Evolutionary conservation across 64 coral and sea anemone genomes (phyloP), one percentile per base, ranked within the genome.

Genomic region (Orbicella faveolata): DNA sequence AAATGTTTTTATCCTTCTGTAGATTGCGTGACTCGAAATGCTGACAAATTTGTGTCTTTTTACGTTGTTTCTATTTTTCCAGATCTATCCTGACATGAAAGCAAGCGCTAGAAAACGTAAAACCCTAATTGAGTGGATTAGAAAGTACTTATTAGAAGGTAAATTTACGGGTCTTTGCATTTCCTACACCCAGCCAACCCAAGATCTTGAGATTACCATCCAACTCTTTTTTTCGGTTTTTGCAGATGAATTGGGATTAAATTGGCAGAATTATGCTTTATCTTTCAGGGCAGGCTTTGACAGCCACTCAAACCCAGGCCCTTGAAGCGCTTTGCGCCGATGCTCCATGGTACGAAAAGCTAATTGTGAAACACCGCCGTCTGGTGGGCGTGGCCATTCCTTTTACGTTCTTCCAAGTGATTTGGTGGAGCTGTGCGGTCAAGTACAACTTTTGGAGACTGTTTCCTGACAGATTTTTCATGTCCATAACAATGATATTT

Each of bases 401-500:
- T 18, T 79, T 80, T 48, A 34, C 80, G 9, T 83, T 97, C 51
- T 93, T 88, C 44, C 92, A 97, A 72, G 63, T 97, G 2, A 83
- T 90, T 48, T 97, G 95, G 95, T 97, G 91, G 92, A 90, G 92
- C 66, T 88, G 77, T 33, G 88, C 88, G 8, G 91, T 97, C 20
- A 93, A 79, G 37, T 83, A 97, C 79, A 74, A 91, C 77, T 93
- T 90, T 52, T 94, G 89, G 89, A 54, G 83, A 35, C 75, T 88
- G 44, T 97, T 97, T 91, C 77, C 69, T 35, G 95, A 91, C 6
- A 93, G 89, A 76, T 97, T 91, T 61, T 97, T 81, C 51, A 82
- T 97, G 69, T 88, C 91, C 7, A 91, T 97, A n/a, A 97, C 95
- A 39, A 97, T 97, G 95, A 75, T 97, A 36, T 94, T 97, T 37